phyloP scores from a whole-genome alignment of 2,113 vertebrate genomes.

The Brachyhypopomus occidentalis region DNA sequence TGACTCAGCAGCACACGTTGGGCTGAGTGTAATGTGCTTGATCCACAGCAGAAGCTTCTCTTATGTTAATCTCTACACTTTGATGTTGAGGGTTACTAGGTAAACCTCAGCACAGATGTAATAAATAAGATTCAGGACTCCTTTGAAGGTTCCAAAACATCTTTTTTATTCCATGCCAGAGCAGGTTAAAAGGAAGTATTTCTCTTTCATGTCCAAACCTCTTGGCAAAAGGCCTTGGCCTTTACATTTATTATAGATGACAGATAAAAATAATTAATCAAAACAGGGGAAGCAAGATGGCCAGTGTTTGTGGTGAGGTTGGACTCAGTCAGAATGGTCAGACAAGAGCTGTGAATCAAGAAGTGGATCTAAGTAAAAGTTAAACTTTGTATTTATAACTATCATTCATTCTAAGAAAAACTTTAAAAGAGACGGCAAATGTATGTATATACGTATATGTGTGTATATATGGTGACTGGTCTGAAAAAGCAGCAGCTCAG shows the following conservation, averaged over 20 bases:
- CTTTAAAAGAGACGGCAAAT: too few relatives aligned
- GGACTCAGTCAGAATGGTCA: not conserved
- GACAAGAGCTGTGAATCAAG: not conserved
- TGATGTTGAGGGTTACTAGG: conserved; percentile 65
- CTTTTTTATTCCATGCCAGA: conserved; percentile 70
- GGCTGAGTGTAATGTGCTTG: conserved; percentile 49
- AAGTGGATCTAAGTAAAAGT: too few relatives aligned
- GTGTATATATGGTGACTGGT: too few relatives aligned
- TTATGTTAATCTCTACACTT: conserved; percentile 72
- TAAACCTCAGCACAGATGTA: conserved; percentile 69
- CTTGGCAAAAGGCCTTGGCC: conserved; percentile 68
- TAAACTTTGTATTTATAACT: too few relatives aligned
- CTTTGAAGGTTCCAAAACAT: conserved; percentile 74
- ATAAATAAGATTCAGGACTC: conserved; percentile 72
- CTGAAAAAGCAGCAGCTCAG: too few relatives aligned
- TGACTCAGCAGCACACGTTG: conserved; percentile 28
- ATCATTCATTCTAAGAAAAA: too few relatives aligned
- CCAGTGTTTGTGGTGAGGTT: not conserved
- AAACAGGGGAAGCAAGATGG: conserved; percentile 53
- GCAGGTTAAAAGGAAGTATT: conserved; percentile 70
- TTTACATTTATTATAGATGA: conserved; percentile 70
- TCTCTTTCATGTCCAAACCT: conserved; percentile 73
- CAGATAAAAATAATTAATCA: conserved; percentile 68
- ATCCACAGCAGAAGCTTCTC: conserved; percentile 59
- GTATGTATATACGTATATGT: too few relatives aligned